A percentile compares a stretch with the other conserved stretches of the same genome.
Evolutionary conservation across 2,888 invertebrate species (phyloP).

Genomic region (Phrixothrix hirtus): DNA sequence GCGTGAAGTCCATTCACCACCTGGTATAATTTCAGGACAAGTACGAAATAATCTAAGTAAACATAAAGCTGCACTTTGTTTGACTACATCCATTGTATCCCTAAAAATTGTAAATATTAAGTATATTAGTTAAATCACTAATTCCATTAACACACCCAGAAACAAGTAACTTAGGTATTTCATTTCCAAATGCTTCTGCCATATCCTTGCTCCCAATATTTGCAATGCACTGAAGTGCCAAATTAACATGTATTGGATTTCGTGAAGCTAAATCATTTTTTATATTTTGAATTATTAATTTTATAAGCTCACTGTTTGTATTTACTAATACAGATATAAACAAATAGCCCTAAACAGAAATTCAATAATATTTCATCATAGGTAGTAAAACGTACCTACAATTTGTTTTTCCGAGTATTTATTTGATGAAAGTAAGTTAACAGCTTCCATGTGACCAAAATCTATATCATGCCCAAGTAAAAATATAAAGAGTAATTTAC

Average conservation of each 20-base stretch:
- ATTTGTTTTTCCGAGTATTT: slow-evolving; percentile 99
- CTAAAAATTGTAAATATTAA: slow-evolving; percentile 55
- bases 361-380: not conserved
- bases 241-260: slow-evolving; percentile 97
- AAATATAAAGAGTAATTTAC: slow-evolving; percentile 98
- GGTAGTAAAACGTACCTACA: slow-evolving; percentile 60
- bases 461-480: slow-evolving; percentile 99
- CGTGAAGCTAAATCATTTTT: slow-evolving; percentile 96
- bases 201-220: slow-evolving; percentile 99
- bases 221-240: slow-evolving; percentile 98
- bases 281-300: slow-evolving; percentile 98
- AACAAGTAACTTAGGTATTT: slow-evolving; percentile 97
- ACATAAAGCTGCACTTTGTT: slow-evolving; percentile 98
- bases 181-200: slow-evolving; percentile 99
- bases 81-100: slow-evolving; percentile 99
- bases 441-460: slow-evolving; percentile 99
- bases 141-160: no score
- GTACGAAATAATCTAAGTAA: slow-evolving; percentile 91
- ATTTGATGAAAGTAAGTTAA: slow-evolving; percentile 97
- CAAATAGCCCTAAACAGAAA: slow-evolving; percentile 90
- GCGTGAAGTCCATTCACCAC: slow-evolving; percentile 98
- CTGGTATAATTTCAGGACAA: slow-evolving; percentile 93
- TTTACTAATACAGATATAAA: slow-evolving; percentile 99
- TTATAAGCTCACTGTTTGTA: slow-evolving; percentile 98
- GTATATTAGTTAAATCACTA: no score